A percentile compares a stretch with the other conserved stretches of the same genome.
These are phyloP conservation scores for Conus canariensis DNA, from an alignment of 2,888 invertebrate genomes.

Conservation along the genomic window DNA sequence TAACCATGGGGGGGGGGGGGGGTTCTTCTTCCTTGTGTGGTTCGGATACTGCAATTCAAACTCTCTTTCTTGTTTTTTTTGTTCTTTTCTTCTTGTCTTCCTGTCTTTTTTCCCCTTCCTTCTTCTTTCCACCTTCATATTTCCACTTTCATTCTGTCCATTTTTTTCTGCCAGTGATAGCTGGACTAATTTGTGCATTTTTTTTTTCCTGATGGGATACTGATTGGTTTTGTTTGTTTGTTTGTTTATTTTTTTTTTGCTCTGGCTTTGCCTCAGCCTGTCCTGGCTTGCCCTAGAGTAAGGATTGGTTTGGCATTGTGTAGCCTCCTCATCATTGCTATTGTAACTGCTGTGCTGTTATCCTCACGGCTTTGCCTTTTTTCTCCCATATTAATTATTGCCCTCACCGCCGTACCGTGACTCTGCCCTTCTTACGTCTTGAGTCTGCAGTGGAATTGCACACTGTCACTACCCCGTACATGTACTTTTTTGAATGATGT, in stretches of 20 bases:
- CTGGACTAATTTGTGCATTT: background rate
- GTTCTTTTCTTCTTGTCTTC: background rate
- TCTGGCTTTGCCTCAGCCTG: constrained; percentile 58
- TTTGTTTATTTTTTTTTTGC: constrained; percentile 39
- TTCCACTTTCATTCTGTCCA: background rate
- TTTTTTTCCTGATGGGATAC: background rate
- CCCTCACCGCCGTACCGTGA: too few relatives aligned
- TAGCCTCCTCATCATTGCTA: background rate
- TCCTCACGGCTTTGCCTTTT: too few relatives aligned
- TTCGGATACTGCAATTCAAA: background rate
- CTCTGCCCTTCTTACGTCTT: too few relatives aligned
- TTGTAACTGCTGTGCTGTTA: constrained; percentile 19
- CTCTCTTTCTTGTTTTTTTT: background rate
- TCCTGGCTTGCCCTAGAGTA: constrained; percentile 75
- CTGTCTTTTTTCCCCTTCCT: background rate
- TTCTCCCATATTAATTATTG: background rate
- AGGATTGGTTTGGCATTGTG: constrained; percentile 53
- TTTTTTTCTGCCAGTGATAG: background rate
- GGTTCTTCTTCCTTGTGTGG: background rate
- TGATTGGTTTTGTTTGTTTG: background rate
- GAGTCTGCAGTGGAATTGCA: too few relatives aligned
- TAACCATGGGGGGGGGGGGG: too few relatives aligned
- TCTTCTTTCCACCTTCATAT: background rate
- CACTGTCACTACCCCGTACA: too few relatives aligned
- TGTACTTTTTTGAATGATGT: too few relatives aligned